phyloP scores from a whole-genome alignment of 2,113 vertebrate genomes.

The Brachypteracias leptosomus region DNA sequence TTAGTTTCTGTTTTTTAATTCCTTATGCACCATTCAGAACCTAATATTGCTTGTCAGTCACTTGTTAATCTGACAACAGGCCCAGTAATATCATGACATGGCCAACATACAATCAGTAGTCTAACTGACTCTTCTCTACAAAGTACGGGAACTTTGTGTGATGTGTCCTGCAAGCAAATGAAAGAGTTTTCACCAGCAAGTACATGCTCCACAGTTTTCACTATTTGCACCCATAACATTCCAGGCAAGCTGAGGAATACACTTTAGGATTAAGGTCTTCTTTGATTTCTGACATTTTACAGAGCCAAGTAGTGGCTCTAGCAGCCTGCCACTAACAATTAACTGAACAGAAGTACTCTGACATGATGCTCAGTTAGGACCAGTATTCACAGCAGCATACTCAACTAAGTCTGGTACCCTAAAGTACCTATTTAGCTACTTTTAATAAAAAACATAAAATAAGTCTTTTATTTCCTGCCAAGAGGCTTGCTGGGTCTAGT shows the following conservation, averaged over 20 bases:
- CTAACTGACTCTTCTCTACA: background rate
- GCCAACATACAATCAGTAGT: background rate
- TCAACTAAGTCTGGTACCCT: background rate
- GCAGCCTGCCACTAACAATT: slow-evolving; percentile 10
- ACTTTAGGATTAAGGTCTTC: background rate
- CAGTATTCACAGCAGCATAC: background rate
- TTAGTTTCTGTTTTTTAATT: background rate
- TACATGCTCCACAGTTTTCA: background rate
- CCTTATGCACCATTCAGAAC: background rate
- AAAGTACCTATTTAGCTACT: slow-evolving; percentile 6
- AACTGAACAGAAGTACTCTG: slow-evolving; percentile 11
- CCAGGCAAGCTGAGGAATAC: background rate
- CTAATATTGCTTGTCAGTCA: background rate
- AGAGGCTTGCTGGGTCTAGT: background rate
- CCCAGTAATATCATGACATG: background rate
- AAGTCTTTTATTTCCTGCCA: slow-evolving; percentile 4
- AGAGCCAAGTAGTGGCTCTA: slow-evolving; percentile 1
- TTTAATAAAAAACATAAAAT: background rate
- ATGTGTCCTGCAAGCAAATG: background rate
- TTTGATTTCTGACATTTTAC: slow-evolving; percentile 38
- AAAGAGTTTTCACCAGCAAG: background rate
- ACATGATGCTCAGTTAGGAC: slow-evolving; percentile 5
- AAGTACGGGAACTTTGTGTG: background rate
- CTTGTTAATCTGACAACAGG: background rate
- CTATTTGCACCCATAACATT: background rate